phyloP scores from a whole-genome alignment of 1,140 invertebrate genomes.

The Drosophila fuyamai region DNA sequence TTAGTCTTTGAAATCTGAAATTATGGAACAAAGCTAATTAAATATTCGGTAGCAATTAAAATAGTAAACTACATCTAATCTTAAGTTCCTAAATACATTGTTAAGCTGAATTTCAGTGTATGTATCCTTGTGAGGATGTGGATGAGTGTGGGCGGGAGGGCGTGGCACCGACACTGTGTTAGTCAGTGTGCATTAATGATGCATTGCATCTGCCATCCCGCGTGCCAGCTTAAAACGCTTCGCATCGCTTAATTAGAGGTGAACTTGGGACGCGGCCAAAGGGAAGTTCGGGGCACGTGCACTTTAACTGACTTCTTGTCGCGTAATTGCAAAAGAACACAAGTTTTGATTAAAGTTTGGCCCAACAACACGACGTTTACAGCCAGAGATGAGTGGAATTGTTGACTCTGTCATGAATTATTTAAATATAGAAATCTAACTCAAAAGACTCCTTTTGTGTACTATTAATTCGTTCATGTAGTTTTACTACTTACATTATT shows the following conservation, averaged over 20 bases:
- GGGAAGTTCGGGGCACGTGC: conserved; percentile 10
- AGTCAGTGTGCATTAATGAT: conserved; percentile 72
- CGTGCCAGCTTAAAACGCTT: conserved; percentile 49
- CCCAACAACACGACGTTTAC: conserved; percentile 3
- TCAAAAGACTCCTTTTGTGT: neutral
- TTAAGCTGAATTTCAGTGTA: neutral
- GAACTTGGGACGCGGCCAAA: conserved; percentile 22
- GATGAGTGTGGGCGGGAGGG: conserved; percentile 1
- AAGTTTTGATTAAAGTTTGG: conserved; percentile 78
- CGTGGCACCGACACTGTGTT: conserved; percentile 3
- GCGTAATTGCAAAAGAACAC: conserved; percentile 63
- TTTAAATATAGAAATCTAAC: neutral
- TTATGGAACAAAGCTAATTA: too few species aligned
- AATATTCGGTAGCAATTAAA: too few species aligned
- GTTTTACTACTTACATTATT: too few species aligned
- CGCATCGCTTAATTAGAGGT: conserved; percentile 71
- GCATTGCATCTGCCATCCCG: conserved; percentile 49
- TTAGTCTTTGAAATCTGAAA: too few species aligned
- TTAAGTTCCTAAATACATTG: neutral
- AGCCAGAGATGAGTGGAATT: conserved; percentile 26
- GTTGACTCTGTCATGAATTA: too few species aligned
- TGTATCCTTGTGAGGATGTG: neutral
- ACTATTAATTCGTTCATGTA: too few species aligned
- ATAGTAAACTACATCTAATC: too few species aligned
- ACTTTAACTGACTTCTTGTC: conserved; percentile 66